These are phyloP conservation scores for Thunnus albacares DNA, from an alignment of 2,797 vertebrate genomes.

Conservation along the genomic window DNA sequence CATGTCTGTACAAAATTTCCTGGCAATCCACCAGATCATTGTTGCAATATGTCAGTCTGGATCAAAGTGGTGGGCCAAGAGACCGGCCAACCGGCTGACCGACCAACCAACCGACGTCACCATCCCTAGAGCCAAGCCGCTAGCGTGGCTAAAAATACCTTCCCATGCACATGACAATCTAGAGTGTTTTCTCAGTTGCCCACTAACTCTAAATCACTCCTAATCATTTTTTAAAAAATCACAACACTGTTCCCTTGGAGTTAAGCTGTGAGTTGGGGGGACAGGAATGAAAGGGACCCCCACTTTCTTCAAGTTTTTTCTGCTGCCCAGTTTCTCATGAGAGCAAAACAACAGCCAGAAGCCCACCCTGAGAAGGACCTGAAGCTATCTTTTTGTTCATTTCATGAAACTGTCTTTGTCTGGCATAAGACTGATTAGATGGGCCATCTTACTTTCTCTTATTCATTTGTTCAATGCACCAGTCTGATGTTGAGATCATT, in stretches of 20 bases:
- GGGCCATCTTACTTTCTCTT: background rate
- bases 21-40: too few species aligned
- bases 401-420: background rate
- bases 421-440: background rate
- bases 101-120: too few species aligned
- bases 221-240: too few species aligned
- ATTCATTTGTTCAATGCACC: background rate
- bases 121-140: background rate
- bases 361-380: background rate
- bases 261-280: background rate
- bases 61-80: too few species aligned
- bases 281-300: background rate
- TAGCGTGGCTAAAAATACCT: too few species aligned
- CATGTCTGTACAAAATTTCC: too few species aligned
- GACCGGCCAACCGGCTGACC: too few species aligned
- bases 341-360: background rate
- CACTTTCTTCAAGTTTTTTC: background rate
- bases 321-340: background rate
- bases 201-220: too few species aligned
- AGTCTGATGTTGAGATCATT: constrained; percentile 17
- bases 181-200: too few species aligned
- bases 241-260: background rate
- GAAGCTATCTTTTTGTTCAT: constrained; percentile 1
- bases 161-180: too few species aligned
- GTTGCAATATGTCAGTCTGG: too few species aligned